These are phyloP conservation scores for Eptatretus burgeri DNA, from an alignment of 2,113 vertebrate genomes.

Conservation along the genomic window DNA sequence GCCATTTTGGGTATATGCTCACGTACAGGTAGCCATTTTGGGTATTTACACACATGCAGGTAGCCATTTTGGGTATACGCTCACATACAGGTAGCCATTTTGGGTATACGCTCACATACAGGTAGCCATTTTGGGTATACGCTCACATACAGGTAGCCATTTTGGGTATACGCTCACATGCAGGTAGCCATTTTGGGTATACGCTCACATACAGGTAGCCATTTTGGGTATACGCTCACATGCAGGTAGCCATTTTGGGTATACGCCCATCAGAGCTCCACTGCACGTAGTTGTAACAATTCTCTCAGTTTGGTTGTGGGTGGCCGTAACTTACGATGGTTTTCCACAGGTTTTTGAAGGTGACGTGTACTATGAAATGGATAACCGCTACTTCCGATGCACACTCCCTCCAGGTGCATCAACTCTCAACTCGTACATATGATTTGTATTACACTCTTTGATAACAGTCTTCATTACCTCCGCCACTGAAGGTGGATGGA, in stretches of 20 bases:
- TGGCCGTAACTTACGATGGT: background rate
- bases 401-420: background rate
- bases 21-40: no score
- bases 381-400: background rate
- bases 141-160: no score
- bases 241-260: background rate
- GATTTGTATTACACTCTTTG: background rate
- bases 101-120: no score
- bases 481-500: background rate
- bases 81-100: no score
- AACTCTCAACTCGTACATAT: background rate
- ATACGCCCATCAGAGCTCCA: background rate
- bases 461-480: background rate
- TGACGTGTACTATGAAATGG: background rate
- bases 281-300: background rate
- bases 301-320: background rate
- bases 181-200: no score
- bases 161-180: no score
- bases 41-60: no score
- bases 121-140: no score
- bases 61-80: no score
- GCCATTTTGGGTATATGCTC: no score
- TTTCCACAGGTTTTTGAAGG: background rate
- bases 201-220: no score
- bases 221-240: no score